These are phyloP conservation scores for Clepsis dumicolana DNA, from an alignment of 2,888 invertebrate genomes.

Conservation along the genomic window DNA sequence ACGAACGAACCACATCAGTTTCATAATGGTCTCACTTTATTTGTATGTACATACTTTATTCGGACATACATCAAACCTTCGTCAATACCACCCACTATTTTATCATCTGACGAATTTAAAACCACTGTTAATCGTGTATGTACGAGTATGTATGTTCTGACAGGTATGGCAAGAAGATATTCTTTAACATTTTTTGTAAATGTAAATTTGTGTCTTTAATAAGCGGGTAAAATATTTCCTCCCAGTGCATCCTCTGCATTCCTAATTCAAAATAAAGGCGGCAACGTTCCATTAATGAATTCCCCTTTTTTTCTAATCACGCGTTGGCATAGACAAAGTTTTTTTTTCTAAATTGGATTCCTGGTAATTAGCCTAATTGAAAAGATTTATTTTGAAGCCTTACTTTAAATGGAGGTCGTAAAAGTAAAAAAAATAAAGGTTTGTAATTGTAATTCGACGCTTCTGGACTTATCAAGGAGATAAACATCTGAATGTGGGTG, in stretches of 20 bases:
- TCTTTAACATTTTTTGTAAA: too few species aligned
- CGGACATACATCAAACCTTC: too few species aligned
- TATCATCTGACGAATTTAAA: too few species aligned
- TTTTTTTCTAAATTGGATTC: slow-evolving; percentile 49
- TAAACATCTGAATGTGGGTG: slow-evolving; percentile 49
- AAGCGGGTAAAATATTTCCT: slow-evolving; percentile 1
- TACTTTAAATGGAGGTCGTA: slow-evolving; percentile 41
- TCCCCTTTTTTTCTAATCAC: slow-evolving; percentile 54
- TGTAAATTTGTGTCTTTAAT: too few species aligned
- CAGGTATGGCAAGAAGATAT: too few species aligned
- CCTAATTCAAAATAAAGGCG: slow-evolving; percentile 57
- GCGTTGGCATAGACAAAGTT: slow-evolving; percentile 51
- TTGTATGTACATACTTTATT: too few species aligned
- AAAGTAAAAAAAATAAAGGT: slow-evolving; percentile 45
- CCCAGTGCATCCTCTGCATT: slow-evolving; percentile 48
- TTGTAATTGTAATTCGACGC: slow-evolving; percentile 51
- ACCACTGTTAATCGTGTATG: too few species aligned
- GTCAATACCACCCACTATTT: too few species aligned
- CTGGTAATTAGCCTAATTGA: slow-evolving; percentile 52
- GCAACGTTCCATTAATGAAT: slow-evolving; percentile 62
- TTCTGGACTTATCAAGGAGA: slow-evolving; percentile 47
- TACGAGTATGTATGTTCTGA: too few species aligned
- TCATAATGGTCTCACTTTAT: too few species aligned
- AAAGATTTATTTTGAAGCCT: slow-evolving; percentile 48
- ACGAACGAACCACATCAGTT: too few species aligned